Conservation (phyloP, 2,797 vertebrate species). For the Aselliscus stoliczkanus region DNA sequence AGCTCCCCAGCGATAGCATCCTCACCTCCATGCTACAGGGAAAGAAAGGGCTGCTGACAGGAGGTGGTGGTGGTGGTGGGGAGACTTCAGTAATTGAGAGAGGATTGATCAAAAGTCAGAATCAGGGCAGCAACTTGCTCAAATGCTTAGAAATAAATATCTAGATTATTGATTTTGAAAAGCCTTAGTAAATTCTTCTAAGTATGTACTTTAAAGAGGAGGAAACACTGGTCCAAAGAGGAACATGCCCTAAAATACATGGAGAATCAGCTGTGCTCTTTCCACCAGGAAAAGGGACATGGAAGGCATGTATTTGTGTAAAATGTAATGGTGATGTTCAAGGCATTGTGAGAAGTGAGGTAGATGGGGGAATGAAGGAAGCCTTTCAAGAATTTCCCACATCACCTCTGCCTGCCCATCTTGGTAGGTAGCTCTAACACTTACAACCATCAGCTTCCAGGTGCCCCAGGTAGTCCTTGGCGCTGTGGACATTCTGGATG, state of each 20-base stretch:
- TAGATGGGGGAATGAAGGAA: not conserved
- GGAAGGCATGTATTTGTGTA: not conserved
- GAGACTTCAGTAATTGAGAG: conserved; percentile 1
- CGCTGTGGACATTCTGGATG: conserved; percentile 84
- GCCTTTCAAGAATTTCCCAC: not conserved
- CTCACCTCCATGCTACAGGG: not conserved
- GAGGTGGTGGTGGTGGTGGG: not conserved
- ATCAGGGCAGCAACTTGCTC: not conserved
- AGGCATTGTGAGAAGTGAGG: not conserved
- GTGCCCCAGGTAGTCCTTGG: conserved; percentile 85
- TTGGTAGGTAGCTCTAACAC: conserved; percentile 57
- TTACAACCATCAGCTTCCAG: conserved; percentile 89
- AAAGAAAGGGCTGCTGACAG: not conserved
- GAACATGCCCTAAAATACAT: not conserved
- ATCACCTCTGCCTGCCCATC: not conserved
- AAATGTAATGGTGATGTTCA: not conserved
- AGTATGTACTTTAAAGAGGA: not conserved
- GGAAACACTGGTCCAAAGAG: not conserved
- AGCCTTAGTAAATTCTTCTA: not conserved
- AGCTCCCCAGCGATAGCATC: not conserved
- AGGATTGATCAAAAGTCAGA: conserved; percentile 29
- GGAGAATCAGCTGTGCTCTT: not conserved
- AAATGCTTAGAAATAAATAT: conserved; percentile 35
- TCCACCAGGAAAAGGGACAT: not conserved
- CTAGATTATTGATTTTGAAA: not conserved